Conservation (phyloP, 2,113 vertebrate genomes). For the Tupaia tana region DNA sequence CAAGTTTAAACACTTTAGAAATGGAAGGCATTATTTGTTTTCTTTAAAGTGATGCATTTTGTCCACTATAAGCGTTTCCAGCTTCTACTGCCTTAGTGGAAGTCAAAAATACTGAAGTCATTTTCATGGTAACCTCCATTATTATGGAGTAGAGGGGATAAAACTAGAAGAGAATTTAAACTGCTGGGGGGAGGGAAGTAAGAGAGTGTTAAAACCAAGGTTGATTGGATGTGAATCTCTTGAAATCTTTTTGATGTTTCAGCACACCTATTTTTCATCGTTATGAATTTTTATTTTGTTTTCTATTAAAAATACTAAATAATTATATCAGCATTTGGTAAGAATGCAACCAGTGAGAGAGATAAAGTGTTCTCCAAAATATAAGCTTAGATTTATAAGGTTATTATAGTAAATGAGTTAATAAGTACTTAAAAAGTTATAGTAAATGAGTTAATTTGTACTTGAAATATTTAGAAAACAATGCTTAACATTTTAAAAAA, state of each 20-base stretch:
- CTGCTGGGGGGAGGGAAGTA: too few species aligned
- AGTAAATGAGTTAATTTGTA: not conserved
- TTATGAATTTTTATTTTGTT: not conserved
- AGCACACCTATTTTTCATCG: not conserved
- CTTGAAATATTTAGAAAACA: not conserved
- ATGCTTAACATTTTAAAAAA: not conserved
- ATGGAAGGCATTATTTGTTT: not conserved
- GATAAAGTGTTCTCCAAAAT: not conserved
- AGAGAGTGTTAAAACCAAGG: not conserved
- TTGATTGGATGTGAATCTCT: not conserved
- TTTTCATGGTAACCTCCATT: not conserved
- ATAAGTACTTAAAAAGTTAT: too few species aligned
- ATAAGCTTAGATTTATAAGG: too few species aligned
- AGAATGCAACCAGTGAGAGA: not conserved
- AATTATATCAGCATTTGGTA: not conserved
- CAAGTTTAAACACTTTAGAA: not conserved
- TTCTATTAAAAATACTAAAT: not conserved
- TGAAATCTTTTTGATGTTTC: not conserved
- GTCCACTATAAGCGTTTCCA: not conserved
- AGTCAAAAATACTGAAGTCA: not conserved
- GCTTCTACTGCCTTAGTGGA: not conserved
- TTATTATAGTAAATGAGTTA: too few species aligned
- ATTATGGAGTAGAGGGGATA: not conserved
- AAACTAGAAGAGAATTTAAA: not conserved
- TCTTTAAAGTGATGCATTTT: not conserved